Percentiles rank a stretch among this genome's conserved stretches.
Conservation (phyloP, 2,888 invertebrate species). For the Hesperia comma region DNA sequence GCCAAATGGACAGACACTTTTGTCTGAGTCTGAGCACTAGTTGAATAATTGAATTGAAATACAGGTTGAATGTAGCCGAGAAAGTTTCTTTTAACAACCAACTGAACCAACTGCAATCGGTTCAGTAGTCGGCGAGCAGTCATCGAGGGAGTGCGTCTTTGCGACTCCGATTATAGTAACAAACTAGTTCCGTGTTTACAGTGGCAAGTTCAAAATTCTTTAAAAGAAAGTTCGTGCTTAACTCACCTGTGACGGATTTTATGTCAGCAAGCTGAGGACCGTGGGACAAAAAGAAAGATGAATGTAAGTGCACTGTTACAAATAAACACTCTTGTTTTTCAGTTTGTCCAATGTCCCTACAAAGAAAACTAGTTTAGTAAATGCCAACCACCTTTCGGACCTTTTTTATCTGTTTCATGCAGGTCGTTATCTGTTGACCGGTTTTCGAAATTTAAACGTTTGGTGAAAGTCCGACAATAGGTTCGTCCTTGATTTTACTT, state of each 20-base stretch:
- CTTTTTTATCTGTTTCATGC: background rate
- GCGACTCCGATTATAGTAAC: background rate
- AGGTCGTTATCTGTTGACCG: conserved; percentile 15
- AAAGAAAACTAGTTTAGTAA: conserved; percentile 11
- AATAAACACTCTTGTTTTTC: conserved; percentile 17
- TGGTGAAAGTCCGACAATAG: conserved; percentile 22
- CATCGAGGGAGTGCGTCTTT: conserved; percentile 24
- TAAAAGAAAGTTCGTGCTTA: conserved; percentile 45
- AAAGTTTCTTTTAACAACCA: conserved; percentile 37
- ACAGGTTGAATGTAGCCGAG: conserved; percentile 25
- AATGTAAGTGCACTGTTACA: conserved; percentile 39
- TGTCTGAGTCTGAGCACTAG: conserved; percentile 4
- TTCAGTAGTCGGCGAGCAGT: conserved; percentile 33
- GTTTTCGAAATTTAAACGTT: conserved; percentile 26
- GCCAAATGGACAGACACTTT: conserved; percentile 20
- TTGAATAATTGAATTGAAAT: conserved; percentile 17
- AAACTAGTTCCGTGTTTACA: conserved; percentile 44
- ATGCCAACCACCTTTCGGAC: background rate
- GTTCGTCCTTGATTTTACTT: conserved; percentile 24
- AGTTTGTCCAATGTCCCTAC: conserved; percentile 8
- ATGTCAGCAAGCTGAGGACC: conserved; percentile 39
- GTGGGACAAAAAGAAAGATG: conserved; percentile 41
- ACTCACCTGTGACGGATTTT: conserved; percentile 44
- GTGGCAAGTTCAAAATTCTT: conserved; percentile 45
- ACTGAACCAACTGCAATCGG: conserved; percentile 12